Percentiles rank a stretch among this genome's conserved stretches.
phyloP scores from a whole-genome alignment of 2,888 invertebrate genomes.

The Hipparchia sbordonii region DNA sequence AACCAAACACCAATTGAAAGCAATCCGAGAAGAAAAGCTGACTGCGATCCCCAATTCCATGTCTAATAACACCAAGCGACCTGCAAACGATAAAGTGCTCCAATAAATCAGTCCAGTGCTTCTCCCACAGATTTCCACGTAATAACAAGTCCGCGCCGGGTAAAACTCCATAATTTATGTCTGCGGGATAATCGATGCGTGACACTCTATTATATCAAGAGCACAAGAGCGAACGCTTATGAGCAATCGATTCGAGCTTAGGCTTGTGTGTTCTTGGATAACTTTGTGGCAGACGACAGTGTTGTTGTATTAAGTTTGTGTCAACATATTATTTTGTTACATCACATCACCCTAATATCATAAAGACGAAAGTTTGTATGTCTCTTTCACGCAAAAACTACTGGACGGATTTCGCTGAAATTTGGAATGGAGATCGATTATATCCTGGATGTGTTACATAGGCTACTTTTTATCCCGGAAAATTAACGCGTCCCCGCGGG shows the following conservation, averaged over 20 bases:
- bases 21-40: conserved; percentile 8
- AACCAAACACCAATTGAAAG: conserved; percentile 16
- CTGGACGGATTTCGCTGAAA: too few species aligned
- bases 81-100: conserved; percentile 53
- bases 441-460: too few species aligned
- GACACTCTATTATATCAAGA: conserved; percentile 30
- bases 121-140: conserved; percentile 59
- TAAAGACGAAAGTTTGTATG: too few species aligned
- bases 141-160: conserved; percentile 55
- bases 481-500: too few species aligned
- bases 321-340: too few species aligned
- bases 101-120: conserved; percentile 59
- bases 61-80: conserved; percentile 42
- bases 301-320: neutral
- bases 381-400: too few species aligned
- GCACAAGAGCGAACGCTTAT: conserved; percentile 7
- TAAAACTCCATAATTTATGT: conserved; percentile 47
- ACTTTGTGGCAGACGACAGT: neutral
- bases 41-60: conserved; percentile 22
- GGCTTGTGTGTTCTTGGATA: neutral
- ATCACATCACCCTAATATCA: too few species aligned
- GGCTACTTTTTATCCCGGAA: too few species aligned
- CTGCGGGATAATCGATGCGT: conserved; percentile 43
- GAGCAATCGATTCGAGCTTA: conserved; percentile 1
- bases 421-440: too few species aligned